A percentile compares a stretch with the other conserved stretches of the same genome.
Evolutionary conservation across 2,888 invertebrate species (phyloP).

Genomic region (Seira sanloemensis): DNA sequence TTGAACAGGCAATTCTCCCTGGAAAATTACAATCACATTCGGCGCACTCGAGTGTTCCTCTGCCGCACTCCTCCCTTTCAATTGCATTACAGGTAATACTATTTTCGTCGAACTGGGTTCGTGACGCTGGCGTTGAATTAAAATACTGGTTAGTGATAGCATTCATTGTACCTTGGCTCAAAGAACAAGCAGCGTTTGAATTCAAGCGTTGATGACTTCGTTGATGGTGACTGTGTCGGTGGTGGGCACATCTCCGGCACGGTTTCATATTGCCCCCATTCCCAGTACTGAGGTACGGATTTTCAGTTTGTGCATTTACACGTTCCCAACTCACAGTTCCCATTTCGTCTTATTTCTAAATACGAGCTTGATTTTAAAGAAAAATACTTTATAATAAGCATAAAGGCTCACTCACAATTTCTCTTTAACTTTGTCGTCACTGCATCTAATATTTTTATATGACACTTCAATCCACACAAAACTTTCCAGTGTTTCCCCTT

Average conservation of each 20-base stretch:
- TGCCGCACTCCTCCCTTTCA: neutral
- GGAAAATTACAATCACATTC: neutral
- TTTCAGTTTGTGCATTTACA: too few relatives aligned
- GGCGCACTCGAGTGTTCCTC: neutral
- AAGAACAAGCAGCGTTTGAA: neutral
- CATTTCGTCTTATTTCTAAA: too few relatives aligned
- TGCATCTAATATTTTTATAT: neutral
- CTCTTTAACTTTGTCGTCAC: neutral
- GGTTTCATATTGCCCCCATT: neutral
- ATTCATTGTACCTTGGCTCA: too few relatives aligned
- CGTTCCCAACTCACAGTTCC: too few relatives aligned
- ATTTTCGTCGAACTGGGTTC: neutral
- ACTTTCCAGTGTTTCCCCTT: too few relatives aligned
- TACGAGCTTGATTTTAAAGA: too few relatives aligned
- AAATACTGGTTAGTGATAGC: too few relatives aligned
- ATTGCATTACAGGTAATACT: neutral
- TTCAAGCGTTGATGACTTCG: neutral
- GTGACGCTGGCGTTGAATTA: neutral
- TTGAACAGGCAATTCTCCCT: neutral
- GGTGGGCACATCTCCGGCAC: neutral
- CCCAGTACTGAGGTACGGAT: too few relatives aligned
- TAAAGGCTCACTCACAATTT: too few relatives aligned
- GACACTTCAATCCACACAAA: neutral
- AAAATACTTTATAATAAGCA: too few relatives aligned
- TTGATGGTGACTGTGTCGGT: neutral